Evolutionary conservation across 2,888 invertebrate species (phyloP), one percentile per base, ranked within the genome.

Genomic region (Cerastis leucographa): DNA sequence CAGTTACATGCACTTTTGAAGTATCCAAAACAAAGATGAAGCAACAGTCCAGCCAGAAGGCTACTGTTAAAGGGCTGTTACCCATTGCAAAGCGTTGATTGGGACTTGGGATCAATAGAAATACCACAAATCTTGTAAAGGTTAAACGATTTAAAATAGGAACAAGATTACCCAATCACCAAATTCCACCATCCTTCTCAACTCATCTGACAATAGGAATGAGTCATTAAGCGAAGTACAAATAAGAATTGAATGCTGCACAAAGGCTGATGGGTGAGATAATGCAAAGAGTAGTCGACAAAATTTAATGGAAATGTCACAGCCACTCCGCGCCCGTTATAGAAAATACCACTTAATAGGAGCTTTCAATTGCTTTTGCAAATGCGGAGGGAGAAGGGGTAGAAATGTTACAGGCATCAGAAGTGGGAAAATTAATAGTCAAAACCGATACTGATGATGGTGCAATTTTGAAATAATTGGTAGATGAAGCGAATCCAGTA

Each of bases 221-320:
- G 67, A 72, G 56, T 80, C 81, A 81, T 86, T 79, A 88, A 74
- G 71, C 44, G 73, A 69, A 82, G 85, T 78, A 87, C 85, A 85
- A 88, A 88, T 81, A 88, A 73, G 82, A 81, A 85, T 79, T 72
- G 87, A 88, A 81, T 71, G 65, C 64, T 70, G 75, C 77, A 88
- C 86, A 88, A 88, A 82, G 79, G 76, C 51, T 65, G 87, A 86
- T 81, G 73, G 75, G 66, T 69, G 74, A 69, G 87, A 83, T 89
- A 85, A 89, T 87, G 80, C 77, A 81, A 71, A 76, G 70, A 73
- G 80, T 79, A 86, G 85, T 74, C 74, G 79, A 76, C 82, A 80
- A 84, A 89, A 84, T 87, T 89, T 91, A 91, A 91, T 91, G 89
- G 91, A 90, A 91, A 89, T 85, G 91, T 91, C 91, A 90, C 82